phyloP scores from a whole-genome alignment of 2,113 vertebrate species.

The Leptocoma aspasia region DNA sequence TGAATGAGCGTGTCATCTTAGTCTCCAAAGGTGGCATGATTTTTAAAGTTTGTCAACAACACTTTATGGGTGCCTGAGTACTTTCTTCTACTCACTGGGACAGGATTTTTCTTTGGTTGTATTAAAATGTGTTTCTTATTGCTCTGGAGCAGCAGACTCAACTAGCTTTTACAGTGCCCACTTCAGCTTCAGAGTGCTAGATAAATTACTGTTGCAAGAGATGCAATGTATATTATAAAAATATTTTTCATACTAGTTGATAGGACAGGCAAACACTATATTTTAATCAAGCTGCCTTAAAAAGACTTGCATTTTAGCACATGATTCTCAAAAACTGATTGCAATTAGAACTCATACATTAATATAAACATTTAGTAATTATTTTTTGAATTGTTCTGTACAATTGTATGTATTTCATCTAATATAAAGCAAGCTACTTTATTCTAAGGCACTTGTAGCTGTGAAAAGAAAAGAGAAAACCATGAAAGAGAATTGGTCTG shows the following conservation, averaged over 20 bases:
- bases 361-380: not conserved
- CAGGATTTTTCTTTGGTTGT: not conserved
- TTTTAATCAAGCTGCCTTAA: not conserved
- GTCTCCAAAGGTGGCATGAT: not conserved
- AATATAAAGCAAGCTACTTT: not conserved
- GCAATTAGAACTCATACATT: not conserved
- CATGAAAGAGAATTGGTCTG: not conserved
- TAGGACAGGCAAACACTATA: not conserved
- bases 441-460: not conserved
- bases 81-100: too few relatives aligned
- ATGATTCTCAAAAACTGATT: not conserved
- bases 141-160: not conserved
- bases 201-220: not conserved
- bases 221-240: not conserved
- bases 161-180: not conserved
- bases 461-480: not conserved
- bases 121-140: not conserved
- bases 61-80: not conserved
- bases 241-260: not conserved
- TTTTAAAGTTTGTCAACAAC: not conserved
- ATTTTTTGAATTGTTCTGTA: not conserved
- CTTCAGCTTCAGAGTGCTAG: not conserved
- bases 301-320: not conserved
- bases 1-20: not conserved
- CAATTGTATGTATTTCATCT: not conserved